These are phyloP conservation scores for Drosophila guanche DNA, from an alignment of 1,140 invertebrate genomes.

Conservation along the genomic window DNA sequence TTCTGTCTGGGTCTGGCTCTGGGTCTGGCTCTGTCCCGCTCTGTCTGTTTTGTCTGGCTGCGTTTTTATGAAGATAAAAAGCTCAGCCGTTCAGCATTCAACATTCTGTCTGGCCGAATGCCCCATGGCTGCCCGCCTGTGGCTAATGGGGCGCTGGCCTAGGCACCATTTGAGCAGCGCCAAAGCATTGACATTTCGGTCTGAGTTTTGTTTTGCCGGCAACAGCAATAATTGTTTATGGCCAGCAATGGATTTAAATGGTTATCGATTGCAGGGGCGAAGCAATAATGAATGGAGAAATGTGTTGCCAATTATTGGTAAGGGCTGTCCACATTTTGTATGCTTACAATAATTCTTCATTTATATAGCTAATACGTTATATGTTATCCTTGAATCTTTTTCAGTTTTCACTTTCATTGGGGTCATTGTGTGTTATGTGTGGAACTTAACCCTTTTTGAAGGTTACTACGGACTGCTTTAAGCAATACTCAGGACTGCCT, in stretches of 20 bases:
- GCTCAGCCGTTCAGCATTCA: constrained; percentile 57
- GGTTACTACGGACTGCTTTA: background rate
- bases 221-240: constrained; percentile 78
- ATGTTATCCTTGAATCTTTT: background rate
- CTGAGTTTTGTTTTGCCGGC: constrained; percentile 42
- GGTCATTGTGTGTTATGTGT: too few species aligned
- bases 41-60: constrained; percentile 49
- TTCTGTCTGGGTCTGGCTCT: constrained; percentile 11
- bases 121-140: constrained; percentile 44
- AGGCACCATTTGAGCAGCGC: constrained; percentile 42
- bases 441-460: background rate
- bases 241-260: constrained; percentile 77
- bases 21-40: constrained; percentile 13
- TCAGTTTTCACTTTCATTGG: background rate
- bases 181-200: background rate
- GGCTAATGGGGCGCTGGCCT: constrained; percentile 67
- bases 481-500: background rate
- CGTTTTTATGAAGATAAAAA: constrained; percentile 81
- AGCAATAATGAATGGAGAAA: constrained; percentile 61
- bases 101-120: constrained; percentile 48
- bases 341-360: constrained; percentile 4
- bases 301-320: constrained; percentile 8
- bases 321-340: constrained; percentile 18
- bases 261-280: constrained; percentile 67
- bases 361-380: background rate